phyloP scores from a whole-genome alignment of 2,797 vertebrate species.

The Nyctalus aviator region DNA sequence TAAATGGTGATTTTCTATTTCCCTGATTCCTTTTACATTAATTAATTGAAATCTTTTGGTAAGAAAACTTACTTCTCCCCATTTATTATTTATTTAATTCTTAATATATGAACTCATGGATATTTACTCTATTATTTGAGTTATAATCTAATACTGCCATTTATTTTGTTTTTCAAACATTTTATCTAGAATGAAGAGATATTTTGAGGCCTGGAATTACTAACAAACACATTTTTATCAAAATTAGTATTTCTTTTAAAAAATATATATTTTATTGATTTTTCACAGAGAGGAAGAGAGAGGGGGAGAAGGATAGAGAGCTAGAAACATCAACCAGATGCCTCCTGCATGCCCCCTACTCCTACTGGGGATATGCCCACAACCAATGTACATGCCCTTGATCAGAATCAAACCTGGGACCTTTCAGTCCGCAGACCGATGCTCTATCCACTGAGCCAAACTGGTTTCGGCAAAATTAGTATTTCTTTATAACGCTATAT shows the following conservation, averaged over 20 bases:
- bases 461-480: constrained; percentile 31
- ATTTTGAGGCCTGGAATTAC: constrained; percentile 52
- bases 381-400: no score
- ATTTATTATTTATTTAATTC: neutral
- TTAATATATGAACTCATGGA: neutral
- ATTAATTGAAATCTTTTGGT: constrained; percentile 44
- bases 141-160: constrained; percentile 10
- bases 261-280: neutral
- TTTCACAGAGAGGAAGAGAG: no score
- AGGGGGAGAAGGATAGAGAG: no score
- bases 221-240: constrained; percentile 48
- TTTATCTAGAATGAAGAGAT: constrained; percentile 25
- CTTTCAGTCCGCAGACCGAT: no score
- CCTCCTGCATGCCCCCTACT: no score
- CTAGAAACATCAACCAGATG: no score
- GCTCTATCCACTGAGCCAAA: no score
- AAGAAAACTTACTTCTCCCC: constrained; percentile 1
- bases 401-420: no score
- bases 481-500: constrained; percentile 57
- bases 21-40: constrained; percentile 27
- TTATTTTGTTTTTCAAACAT: constrained; percentile 52
- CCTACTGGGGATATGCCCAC: no score
- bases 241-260: constrained; percentile 69
- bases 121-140: constrained; percentile 31
- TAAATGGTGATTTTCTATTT: constrained; percentile 35